These are phyloP conservation scores for Drosophila carrolli DNA, from an alignment of 1,140 invertebrate species.

Conservation along the genomic window DNA sequence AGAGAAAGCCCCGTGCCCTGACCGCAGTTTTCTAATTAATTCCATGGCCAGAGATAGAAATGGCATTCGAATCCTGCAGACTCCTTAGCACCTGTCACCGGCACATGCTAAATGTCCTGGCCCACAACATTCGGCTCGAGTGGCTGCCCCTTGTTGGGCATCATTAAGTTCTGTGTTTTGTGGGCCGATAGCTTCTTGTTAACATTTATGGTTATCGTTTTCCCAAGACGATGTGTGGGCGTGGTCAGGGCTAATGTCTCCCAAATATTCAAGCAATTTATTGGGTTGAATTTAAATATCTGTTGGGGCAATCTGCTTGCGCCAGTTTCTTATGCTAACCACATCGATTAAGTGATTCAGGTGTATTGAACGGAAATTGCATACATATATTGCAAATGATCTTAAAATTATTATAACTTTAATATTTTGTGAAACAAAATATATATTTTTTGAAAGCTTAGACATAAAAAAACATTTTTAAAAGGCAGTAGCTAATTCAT, in stretches of 20 bases:
- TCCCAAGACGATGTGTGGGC: conserved; percentile 42
- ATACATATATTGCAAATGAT: too few species aligned
- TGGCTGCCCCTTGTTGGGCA: conserved; percentile 59
- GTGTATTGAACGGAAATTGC: too few species aligned
- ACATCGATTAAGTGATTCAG: conserved; percentile 12
- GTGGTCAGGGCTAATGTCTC: conserved; percentile 44
- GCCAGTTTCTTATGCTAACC: conserved; percentile 9
- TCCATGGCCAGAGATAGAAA: conserved; percentile 37
- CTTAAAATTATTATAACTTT: neutral
- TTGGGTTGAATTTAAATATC: conserved; percentile 26
- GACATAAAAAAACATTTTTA: neutral
- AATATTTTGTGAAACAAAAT: neutral
- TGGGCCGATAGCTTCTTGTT: conserved; percentile 59
- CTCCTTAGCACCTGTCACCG: conserved; percentile 76
- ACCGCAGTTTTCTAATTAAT: conserved; percentile 78
- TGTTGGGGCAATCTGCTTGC: conserved; percentile 8
- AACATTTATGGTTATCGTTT: conserved; percentile 80
- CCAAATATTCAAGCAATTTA: conserved; percentile 57
- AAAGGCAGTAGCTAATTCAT: neutral
- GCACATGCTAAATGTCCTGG: conserved; percentile 37
- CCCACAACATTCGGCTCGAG: conserved; percentile 32
- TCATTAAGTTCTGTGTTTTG: conserved; percentile 71
- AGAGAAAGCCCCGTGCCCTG: conserved; percentile 6
- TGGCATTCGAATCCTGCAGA: conserved; percentile 41
- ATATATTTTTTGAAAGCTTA: too few species aligned